Evolutionary conservation across 2,888 invertebrate species (phyloP), one percentile per base, ranked within the genome.

Genomic region (Tenthredo notha): DNA sequence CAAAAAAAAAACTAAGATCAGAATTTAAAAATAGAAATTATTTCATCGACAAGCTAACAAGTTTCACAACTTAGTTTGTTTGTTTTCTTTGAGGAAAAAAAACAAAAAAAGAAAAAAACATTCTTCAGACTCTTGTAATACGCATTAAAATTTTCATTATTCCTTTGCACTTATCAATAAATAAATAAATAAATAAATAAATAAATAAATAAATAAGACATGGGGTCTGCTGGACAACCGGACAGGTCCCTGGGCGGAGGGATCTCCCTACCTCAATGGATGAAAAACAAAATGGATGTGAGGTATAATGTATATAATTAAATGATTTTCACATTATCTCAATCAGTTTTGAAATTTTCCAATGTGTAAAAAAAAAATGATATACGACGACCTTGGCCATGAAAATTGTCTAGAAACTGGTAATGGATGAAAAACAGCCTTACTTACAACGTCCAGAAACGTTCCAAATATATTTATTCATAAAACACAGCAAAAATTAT

Each of bases 231-330:
- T 2, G 88, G 90, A 85, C 91, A 91, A 47, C 89, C 90, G 65
- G 93, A 93, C 67, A 91, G 90, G 86, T 92, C 91, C 12, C 88
- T 93, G 3, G 88, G 90, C 72, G 88, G 89, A 77, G 96, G 95
- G 89, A 95, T 96, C 87, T 95, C 95, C 77, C 93, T 96, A 86
- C 96, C 97, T 2, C 95, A 96, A 90, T 97, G 97, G 97, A 96
- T 97, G 96, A 96, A 96, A 93, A 95, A 94, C 84, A 96, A 95
- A 93, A 95, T 96, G 88, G 95, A 95, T 87, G 93, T 92, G 87
- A 94, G 94, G 95, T 95, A 90, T 92, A 92, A n/a, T n/a, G n/a
- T n/a, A n/a, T n/a, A n/a, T n/a, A n/a, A n/a, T n/a, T 0, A 29
- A 1, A 25, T 7, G 10, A 50, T 18, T 7, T 29, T 50, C n/a